Evolutionary conservation across 2,888 invertebrate species (phyloP).

Genomic region (Cordilura impudica): DNA sequence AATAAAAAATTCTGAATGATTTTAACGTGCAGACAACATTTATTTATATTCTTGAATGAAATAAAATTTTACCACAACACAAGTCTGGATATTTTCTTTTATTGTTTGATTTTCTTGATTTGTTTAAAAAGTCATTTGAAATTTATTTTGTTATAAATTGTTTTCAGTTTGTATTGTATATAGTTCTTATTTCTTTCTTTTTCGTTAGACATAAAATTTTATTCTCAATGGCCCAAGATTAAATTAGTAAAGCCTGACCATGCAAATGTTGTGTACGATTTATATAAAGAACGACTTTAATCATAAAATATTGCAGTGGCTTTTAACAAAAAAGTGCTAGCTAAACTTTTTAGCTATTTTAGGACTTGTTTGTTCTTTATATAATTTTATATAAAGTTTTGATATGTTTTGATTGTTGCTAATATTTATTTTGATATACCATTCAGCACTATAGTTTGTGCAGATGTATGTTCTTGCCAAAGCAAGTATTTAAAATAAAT

Average conservation of each 20-base stretch:
- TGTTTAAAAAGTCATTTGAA: not conserved
- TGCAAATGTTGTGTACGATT: not conserved
- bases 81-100: not conserved
- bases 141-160: conserved; percentile 24
- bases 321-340: too few relatives aligned
- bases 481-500: too few relatives aligned
- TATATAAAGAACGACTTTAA: too few relatives aligned
- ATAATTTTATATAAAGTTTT: too few relatives aligned
- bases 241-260: not conserved
- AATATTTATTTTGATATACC: too few relatives aligned
- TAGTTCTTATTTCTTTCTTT: not conserved
- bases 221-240: not conserved
- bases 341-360: too few relatives aligned
- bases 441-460: too few relatives aligned
- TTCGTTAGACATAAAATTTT: not conserved
- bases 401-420: too few relatives aligned
- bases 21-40: not conserved
- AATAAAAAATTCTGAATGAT: not conserved
- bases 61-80: conserved; percentile 12
- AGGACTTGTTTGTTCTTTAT: too few relatives aligned
- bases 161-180: conserved; percentile 19
- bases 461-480: too few relatives aligned
- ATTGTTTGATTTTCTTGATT: conserved; percentile 18
- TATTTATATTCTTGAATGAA: not conserved
- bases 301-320: too few relatives aligned